Evolutionary conservation across 2,888 invertebrate species (phyloP), one percentile per base, ranked within the genome.

Genomic region (Ophion costatus): DNA sequence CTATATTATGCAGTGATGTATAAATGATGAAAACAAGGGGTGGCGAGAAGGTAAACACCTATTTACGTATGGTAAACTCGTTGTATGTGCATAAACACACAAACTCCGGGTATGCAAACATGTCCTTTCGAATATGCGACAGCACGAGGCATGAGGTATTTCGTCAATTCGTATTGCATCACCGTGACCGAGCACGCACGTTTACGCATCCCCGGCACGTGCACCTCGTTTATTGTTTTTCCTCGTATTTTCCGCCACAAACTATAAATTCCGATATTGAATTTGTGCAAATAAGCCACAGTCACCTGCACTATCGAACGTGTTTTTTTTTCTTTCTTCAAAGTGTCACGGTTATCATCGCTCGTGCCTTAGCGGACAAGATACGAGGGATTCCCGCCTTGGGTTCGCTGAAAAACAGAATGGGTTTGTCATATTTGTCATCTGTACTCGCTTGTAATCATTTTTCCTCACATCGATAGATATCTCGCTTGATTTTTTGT

Each of bases 81-180:
- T 79, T 79, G 74, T 61, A 84, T 76, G 67, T 75, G 79, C 78
- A 79, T 79, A 79, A 82, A 79, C 79, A 79, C 75, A 79, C 75
- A 81, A 73, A 78, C 84, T 79, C 66, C 29, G 76, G 75, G 79
- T 80, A 80, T 71, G 82, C 66, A 85, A 85, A 80, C 82, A 85
- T 59, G 82, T 66, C 61, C 79, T 82, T 79, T 81, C 81, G 80
- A 84, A 74, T 81, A 78, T 81, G 74, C 76, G 59, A 51, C 59
- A 64, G 80, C 76, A 66, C 71, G 42, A 17, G 51, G 38, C 51
- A 42, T 10, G 45, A 61, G 14, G 57, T 59, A 63, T 56, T 67
- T 57, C 64, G 57, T 66, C 45, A 63, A 22, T 71, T 59, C 67
- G 73, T 63, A 63, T 69, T 71, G 82, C 67, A 57, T 63, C 71